Conservation (phyloP, 1,140 invertebrate genomes). For the Pemphigus obesinymphae region DNA sequence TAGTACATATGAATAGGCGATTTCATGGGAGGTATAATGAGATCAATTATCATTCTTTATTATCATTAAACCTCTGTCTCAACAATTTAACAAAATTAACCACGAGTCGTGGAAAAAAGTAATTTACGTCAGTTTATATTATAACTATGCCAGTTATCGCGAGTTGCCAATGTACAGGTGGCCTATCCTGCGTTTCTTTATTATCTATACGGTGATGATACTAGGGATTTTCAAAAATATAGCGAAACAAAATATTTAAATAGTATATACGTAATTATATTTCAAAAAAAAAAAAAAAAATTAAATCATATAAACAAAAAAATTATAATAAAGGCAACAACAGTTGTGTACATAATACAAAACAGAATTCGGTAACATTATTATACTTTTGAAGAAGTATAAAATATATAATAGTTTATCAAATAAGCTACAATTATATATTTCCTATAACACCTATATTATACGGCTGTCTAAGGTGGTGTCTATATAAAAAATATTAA, state of each 20-base stretch:
- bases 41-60: no score
- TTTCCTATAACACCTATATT: constrained; percentile 9
- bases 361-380: constrained; percentile 37
- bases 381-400: constrained; percentile 25
- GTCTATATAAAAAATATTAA: not conserved
- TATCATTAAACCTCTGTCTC: no score
- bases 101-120: no score
- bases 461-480: constrained; percentile 9
- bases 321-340: constrained; percentile 41
- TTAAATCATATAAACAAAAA: constrained; percentile 29
- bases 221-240: not conserved
- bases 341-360: constrained; percentile 37
- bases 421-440: constrained; percentile 14
- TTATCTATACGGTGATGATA: not conserved
- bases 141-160: no score
- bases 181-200: not conserved
- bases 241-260: constrained; percentile 27
- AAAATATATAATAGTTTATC: constrained; percentile 14
- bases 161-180: no score
- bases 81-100: no score
- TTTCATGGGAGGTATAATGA: no score
- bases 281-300: constrained; percentile 36
- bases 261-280: constrained; percentile 37
- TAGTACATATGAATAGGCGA: no score
- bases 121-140: no score